Evolutionary conservation across 2,797 vertebrate species (phyloP).

Genomic region (Poeciliopsis infans): DNA sequence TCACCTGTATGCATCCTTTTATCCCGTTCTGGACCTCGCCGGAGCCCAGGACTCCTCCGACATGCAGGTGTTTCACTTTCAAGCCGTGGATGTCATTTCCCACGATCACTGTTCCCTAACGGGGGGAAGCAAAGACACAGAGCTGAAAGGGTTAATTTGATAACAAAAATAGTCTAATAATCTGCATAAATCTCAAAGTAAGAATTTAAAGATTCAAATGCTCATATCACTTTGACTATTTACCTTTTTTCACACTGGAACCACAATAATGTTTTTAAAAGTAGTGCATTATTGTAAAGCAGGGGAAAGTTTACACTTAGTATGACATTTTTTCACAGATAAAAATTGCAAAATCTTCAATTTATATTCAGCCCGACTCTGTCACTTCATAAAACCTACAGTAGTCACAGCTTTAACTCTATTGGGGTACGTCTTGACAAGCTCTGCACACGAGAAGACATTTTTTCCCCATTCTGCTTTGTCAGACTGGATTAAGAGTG

Average conservation of each 20-base stretch:
- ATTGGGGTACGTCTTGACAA: neutral
- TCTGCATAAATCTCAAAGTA: neutral
- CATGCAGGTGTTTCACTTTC: constrained; percentile 95
- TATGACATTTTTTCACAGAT: neutral
- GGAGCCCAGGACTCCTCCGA: constrained; percentile 90
- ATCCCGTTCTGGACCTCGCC: constrained; percentile 92
- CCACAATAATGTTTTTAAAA: neutral
- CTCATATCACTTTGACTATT: neutral
- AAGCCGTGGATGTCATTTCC: constrained; percentile 94
- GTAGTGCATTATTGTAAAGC: neutral
- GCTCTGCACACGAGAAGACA: neutral
- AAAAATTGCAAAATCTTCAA: neutral
- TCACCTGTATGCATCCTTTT: constrained; percentile 95
- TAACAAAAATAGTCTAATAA: too few species aligned
- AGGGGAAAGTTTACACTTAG: neutral
- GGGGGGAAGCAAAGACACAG: constrained; percentile 23
- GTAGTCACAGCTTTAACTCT: neutral
- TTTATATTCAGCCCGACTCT: neutral
- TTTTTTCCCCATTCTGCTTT: neutral
- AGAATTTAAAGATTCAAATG: neutral
- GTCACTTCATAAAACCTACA: neutral
- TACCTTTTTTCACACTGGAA: neutral
- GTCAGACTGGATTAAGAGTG: neutral
- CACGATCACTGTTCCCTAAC: constrained; percentile 91
- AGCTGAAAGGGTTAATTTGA: constrained; percentile 5